Base-by-base conservation (phyloP, 1,140 invertebrate genomes). In the Philaenus spumarius region DNA sequence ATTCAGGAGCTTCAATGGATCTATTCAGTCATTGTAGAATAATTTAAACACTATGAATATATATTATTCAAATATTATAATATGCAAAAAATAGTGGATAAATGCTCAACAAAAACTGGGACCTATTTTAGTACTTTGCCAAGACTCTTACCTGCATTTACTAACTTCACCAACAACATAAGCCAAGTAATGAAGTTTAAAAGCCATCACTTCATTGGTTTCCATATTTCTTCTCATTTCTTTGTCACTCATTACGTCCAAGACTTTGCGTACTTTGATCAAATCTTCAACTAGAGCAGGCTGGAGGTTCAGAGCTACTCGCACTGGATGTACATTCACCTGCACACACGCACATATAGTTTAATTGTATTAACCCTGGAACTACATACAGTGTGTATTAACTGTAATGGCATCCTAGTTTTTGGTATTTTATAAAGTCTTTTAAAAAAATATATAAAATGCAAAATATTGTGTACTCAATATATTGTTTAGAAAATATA, bases 151-250 rank as follows among this genome's bases (percentile, higher is more conserved):
- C 75, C 68, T 82, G 81, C 79, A 82, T 67, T 84, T 85, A 46
- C 77, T 69, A 82, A 90, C n/a, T n/a, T n/a, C n/a, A n/a, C n/a
- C n/a, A n/a, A n/a, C n/a, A n/a, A n/a, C n/a, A n/a, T n/a, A n/a
- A 34, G 82, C 77, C 1, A 95, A 72, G 68, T 94, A 94, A 71
- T 95, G 91, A 68, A 89, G 88, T 70, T 97, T 97, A 60, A 96
- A 89, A 1, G 91, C 84, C 78, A 94, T 84, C 5, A 97, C 81
- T 78, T 98, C 95, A 73, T 98, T 98, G 0, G 82, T 83, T 56
- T 95, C 90, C n/a, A n/a, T n/a, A 4, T 85, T 80, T 64, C 81
- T 77, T 55, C 90, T 88, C 84, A 97, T 93, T 77, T 96, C 88
- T 64, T 83, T 86, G 60, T 93, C 89, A 67, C 86, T 85, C 76